Percentiles rank a stretch among this genome's conserved stretches.
phyloP scores from a whole-genome alignment of 2,113 vertebrate genomes.

The Potamarius usumacintae region DNA sequence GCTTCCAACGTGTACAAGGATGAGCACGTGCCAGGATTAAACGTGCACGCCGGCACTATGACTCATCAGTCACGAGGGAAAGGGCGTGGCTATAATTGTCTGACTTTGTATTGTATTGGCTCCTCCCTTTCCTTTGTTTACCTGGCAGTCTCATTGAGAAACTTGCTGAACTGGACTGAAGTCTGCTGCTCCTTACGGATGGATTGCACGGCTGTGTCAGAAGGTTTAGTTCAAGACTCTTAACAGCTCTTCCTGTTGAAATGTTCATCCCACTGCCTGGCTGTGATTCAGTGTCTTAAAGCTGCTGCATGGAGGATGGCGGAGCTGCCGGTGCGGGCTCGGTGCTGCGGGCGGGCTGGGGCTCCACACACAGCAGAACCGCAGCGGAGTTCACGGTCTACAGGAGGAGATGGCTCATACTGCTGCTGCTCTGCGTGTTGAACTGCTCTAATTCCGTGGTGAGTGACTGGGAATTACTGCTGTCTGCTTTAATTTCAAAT shows the following conservation, averaged over 20 bases:
- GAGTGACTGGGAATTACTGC: constrained; percentile 35
- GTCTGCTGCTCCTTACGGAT: not conserved
- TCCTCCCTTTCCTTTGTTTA: not conserved
- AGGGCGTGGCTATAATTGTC: constrained; percentile 31
- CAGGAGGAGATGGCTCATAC: constrained; percentile 80
- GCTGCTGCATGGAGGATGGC: constrained; percentile 42
- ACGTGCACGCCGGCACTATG: constrained; percentile 8
- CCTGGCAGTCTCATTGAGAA: no score
- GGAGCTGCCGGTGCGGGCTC: not conserved
- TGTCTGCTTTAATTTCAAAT: not conserved
- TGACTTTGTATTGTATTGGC: no score
- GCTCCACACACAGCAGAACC: not conserved
- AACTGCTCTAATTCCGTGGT: constrained; percentile 89
- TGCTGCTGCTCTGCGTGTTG: constrained; percentile 77
- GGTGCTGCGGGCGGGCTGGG: not conserved
- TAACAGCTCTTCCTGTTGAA: not conserved
- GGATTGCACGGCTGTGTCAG: not conserved
- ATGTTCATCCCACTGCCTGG: not conserved
- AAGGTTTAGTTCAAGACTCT: not conserved
- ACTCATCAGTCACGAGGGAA: constrained; percentile 29
- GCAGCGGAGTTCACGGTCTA: constrained; percentile 67
- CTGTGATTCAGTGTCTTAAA: not conserved
- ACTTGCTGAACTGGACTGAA: not conserved
- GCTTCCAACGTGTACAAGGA: not conserved
- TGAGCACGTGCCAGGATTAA: not conserved